Evolutionary conservation across 2,888 invertebrate genomes (phyloP).

Genomic region (Halocaridina rubra): DNA sequence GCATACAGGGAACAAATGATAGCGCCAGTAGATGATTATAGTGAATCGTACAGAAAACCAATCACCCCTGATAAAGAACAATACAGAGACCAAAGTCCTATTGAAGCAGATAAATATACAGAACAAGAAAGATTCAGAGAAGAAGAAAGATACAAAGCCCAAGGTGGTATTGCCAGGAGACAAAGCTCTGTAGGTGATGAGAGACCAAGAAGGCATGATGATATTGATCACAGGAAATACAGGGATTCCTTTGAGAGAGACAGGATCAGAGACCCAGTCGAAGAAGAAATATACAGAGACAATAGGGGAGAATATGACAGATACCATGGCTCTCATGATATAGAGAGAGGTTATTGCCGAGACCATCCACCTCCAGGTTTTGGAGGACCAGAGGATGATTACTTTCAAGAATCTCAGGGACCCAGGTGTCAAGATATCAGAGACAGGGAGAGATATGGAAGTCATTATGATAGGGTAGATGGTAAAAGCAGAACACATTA

Average conservation of each 20-base stretch:
- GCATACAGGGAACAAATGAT: background rate
- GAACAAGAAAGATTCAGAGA: conserved; percentile 16
- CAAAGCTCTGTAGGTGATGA: background rate
- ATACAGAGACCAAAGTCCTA: background rate
- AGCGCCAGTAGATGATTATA: background rate
- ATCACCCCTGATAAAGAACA: background rate
- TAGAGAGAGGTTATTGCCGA: background rate
- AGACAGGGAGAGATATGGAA: background rate
- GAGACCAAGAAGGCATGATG: background rate
- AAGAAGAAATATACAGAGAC: conserved; percentile 12
- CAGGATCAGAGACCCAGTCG: conserved; percentile 8
- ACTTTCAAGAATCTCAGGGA: background rate
- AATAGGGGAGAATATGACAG: background rate
- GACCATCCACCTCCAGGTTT: background rate
- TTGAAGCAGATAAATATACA: conserved; percentile 18
- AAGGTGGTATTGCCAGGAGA: background rate
- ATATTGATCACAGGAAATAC: background rate
- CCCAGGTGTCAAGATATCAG: background rate
- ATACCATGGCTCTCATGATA: conserved; percentile 13
- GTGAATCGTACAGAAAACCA: background rate
- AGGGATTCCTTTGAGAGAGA: conserved; percentile 1
- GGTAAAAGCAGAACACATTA: background rate
- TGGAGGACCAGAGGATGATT: conserved; percentile 6
- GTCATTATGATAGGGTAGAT: conserved; percentile 6
- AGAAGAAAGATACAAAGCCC: conserved; percentile 14